Percentiles rank a stretch among this genome's conserved stretches.
Conservation (phyloP, 92 coral and sea anemone species). For the Chrysogorgia sp. region DNA sequence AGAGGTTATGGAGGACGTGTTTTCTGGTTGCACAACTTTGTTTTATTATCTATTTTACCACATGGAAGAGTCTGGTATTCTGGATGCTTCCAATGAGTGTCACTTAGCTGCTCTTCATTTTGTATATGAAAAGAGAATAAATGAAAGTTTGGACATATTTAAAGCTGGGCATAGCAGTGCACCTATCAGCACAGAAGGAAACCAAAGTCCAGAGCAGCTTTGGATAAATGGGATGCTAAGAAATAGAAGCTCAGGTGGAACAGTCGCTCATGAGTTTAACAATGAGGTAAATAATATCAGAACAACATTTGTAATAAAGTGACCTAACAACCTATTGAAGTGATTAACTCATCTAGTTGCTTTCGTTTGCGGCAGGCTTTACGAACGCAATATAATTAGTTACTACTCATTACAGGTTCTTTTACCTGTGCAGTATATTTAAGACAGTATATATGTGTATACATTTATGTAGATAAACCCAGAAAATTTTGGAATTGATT, state of each 20-base stretch:
- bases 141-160: background rate
- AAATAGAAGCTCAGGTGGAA: slow-evolving; percentile 25
- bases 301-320: no score
- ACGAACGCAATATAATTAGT: no score
- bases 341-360: no score
- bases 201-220: slow-evolving; percentile 32
- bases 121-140: slow-evolving; percentile 11
- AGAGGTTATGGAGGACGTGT: slow-evolving; percentile 60
- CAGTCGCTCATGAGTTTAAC: background rate
- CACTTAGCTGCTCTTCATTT: slow-evolving; percentile 19
- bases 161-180: slow-evolving; percentile 2
- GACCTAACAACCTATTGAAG: no score
- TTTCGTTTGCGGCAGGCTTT: no score
- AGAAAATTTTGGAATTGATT: slow-evolving; percentile 4
- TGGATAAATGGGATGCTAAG: slow-evolving; percentile 27
- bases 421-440: background rate
- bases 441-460: background rate
- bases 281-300: slow-evolving; percentile 2
- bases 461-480: background rate
- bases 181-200: slow-evolving; percentile 25
- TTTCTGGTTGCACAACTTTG: slow-evolving; percentile 29
- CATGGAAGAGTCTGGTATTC: slow-evolving; percentile 52
- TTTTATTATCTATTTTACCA: slow-evolving; percentile 41
- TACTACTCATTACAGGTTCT: no score
- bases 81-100: slow-evolving; percentile 47